These are phyloP conservation scores for Spinibarbus caldwelli DNA, from an alignment of 2,797 vertebrate genomes.

Conservation along the genomic window DNA sequence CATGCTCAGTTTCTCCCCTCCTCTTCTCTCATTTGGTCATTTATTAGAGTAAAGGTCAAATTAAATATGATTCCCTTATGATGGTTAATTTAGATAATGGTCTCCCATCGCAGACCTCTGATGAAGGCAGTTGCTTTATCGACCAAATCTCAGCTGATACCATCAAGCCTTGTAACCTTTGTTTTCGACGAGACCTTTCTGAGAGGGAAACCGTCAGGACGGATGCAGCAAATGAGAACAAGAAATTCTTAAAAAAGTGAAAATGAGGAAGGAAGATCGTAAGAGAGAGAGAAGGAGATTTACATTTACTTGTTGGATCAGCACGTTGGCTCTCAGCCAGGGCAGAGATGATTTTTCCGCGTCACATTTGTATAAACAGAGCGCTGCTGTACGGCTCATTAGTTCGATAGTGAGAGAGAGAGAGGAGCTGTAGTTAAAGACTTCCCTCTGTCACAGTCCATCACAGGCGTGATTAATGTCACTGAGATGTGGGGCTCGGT, in stretches of 20 bases:
- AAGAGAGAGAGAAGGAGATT: constrained; percentile 25
- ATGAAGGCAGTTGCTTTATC: constrained; percentile 5
- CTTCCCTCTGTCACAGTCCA: constrained; percentile 55
- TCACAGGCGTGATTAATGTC: constrained; percentile 68
- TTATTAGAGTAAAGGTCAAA: constrained; percentile 28
- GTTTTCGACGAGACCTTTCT: not conserved
- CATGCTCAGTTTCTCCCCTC: not conserved
- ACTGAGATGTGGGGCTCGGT: constrained; percentile 50
- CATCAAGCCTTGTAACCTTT: not conserved
- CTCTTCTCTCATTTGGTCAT: constrained; percentile 1
- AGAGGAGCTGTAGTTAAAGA: constrained; percentile 58
- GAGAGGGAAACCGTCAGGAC: not conserved
- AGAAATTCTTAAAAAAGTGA: not conserved
- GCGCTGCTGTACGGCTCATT: constrained; percentile 64
- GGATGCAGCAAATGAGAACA: not conserved
- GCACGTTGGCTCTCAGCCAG: constrained; percentile 51
- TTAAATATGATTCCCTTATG: constrained; percentile 23
- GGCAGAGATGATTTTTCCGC: constrained; percentile 48
- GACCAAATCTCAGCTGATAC: constrained; percentile 1
- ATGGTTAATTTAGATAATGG: constrained; percentile 7
- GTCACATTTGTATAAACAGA: constrained; percentile 57
- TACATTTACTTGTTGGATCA: constrained; percentile 54
- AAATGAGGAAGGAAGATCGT: not conserved
- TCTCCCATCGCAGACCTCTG: not conserved
- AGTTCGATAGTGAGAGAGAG: constrained; percentile 56